A percentile compares a stretch with the other conserved stretches of the same genome.
phyloP scores from a whole-genome alignment of 2,797 vertebrate genomes.

The Alectoris magna region DNA sequence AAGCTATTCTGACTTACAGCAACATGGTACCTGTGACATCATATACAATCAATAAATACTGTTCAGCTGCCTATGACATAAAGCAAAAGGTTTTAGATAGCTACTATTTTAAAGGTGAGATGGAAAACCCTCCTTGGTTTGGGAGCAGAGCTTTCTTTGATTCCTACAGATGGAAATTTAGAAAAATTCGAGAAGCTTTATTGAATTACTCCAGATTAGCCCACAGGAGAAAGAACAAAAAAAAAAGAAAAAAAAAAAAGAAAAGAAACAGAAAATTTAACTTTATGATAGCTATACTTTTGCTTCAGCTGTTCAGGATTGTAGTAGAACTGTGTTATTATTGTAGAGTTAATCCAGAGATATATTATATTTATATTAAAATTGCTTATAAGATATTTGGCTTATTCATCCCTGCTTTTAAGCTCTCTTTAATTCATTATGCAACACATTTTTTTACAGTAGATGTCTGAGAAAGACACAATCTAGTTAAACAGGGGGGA shows the following conservation, averaged over 20 bases:
- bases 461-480: slow-evolving; percentile 40
- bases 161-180: not conserved
- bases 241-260: not conserved
- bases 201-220: not conserved
- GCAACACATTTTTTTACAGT: not conserved
- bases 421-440: not conserved
- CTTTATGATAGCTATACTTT: not conserved
- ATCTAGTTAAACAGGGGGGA: slow-evolving; percentile 46
- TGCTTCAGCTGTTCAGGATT: not conserved
- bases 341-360: not conserved
- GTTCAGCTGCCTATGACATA: not conserved
- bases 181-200: not conserved
- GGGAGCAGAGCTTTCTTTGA: not conserved
- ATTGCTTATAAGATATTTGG: not conserved
- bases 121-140: not conserved
- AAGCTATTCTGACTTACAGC: slow-evolving; percentile 8
- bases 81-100: not conserved
- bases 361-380: not conserved
- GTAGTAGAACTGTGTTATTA: not conserved
- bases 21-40: not conserved
- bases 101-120: not conserved
- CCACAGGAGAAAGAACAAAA: not conserved
- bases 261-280: not conserved
- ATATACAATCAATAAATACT: not conserved
- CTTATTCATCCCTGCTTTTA: not conserved